Base-by-base conservation (phyloP, 2,888 invertebrate species). In the Synanthedon tipuliformis region DNA sequence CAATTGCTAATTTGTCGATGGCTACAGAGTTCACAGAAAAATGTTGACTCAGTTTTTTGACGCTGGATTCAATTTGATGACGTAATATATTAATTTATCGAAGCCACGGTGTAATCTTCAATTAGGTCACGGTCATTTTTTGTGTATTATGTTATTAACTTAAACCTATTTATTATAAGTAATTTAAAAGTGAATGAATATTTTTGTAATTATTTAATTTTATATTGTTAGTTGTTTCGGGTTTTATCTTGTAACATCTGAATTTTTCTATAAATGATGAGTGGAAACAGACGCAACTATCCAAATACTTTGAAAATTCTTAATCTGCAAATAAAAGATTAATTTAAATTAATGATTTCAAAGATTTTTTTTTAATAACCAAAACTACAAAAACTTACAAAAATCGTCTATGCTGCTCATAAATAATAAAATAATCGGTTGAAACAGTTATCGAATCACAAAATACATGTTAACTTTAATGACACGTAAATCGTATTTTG, bases 401-500 rank as follows among this genome's bases (percentile, higher is more conserved):
- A 34, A 34, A 34, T 8, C 10, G 2, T 34, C 34, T 7, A 2
- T 45, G 12, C 45, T 45, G 13, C 8, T 45, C 13, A 45, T 45
- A 45, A 45, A 45, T 45, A 45, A 45, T 45, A 45, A 12, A 45
- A 13, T 45, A 45, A 45, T 11, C n/a, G 15, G 7, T 15, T 3
- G n/a, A 45, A 45, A 3, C 15, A 15, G 45, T 45, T 45, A 45
- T 15, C 45, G 45, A 45, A 12, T 45, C 45, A 45, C 45, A 45
- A 45, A 45, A 45, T 15, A 45, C n/a, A n/a, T 13, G 45, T 12
- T 45, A 45, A 45, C 45, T 45, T 45, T 65, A 64, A 65, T 63
- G 61, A 65, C 59, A 66, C 55, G 61, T 54, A 61, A 59, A 62
- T 62, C 54, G 56, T 49, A 4, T 58, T 13, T 12, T 7, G 15